Conservation (phyloP, 2,113 vertebrate genomes). For the Donacobius atricapilla region DNA sequence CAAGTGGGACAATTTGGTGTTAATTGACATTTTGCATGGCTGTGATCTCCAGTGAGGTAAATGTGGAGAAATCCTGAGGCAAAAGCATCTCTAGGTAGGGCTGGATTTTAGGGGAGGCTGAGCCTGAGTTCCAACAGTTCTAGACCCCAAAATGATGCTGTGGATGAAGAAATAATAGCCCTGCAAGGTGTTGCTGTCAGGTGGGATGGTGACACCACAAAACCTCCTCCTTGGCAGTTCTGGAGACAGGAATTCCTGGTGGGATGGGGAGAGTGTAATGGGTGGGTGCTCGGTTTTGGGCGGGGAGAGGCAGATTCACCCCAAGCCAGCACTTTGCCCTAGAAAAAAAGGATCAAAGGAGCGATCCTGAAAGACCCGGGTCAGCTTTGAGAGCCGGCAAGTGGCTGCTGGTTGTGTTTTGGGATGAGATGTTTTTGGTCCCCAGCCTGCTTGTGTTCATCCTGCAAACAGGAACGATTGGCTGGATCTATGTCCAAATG, state of each 20-base stretch:
- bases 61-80: neutral
- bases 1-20: neutral
- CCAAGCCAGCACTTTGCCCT: neutral
- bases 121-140: neutral
- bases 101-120: neutral
- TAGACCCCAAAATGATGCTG: neutral
- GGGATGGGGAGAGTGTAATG: fast-evolving
- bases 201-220: neutral
- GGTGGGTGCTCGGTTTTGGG: fast-evolving
- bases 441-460: neutral
- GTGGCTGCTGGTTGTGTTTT: neutral
- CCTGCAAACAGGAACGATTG: neutral
- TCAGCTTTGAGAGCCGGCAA: neutral
- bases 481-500: neutral
- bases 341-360: neutral
- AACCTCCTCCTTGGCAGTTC: neutral
- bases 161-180: neutral
- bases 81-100: neutral
- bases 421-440: neutral
- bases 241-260: neutral
- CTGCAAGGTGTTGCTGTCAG: fast-evolving
- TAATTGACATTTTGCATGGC: neutral
- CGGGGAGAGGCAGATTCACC: neutral
- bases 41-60: neutral
- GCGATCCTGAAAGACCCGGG: neutral